phyloP scores from a whole-genome alignment of 2,888 invertebrate species.

The Drosophila birchii region DNA sequence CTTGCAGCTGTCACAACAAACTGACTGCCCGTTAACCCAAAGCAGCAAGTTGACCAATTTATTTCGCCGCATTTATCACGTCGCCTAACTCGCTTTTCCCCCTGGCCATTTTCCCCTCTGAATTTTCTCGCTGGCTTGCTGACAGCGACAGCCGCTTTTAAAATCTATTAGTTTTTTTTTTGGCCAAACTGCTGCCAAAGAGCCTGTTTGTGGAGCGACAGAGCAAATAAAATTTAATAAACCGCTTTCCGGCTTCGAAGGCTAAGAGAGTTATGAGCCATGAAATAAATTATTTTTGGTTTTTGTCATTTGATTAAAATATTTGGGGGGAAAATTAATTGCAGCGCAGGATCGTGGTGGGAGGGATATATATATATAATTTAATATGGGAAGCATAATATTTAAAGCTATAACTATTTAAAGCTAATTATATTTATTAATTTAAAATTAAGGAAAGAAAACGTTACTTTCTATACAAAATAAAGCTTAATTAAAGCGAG shows the following conservation, averaged over 20 bases:
- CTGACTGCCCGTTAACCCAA: slow-evolving; percentile 55
- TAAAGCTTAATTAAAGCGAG: not conserved
- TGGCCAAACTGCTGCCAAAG: slow-evolving; percentile 41
- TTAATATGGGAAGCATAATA: not conserved
- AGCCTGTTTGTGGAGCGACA: slow-evolving; percentile 44
- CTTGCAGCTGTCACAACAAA: slow-evolving; percentile 66
- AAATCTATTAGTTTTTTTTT: slow-evolving; percentile 70
- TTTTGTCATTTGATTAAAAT: slow-evolving; percentile 78
- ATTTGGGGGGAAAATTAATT: slow-evolving; percentile 65
- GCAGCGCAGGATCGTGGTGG: slow-evolving; percentile 35
- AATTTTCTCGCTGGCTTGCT: slow-evolving; percentile 46
- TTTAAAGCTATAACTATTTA: too few relatives aligned
- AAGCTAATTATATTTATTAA: too few relatives aligned
- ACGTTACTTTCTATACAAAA: too few relatives aligned
- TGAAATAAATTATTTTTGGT: slow-evolving; percentile 73
- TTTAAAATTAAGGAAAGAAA: too few relatives aligned
- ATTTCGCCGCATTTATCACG: slow-evolving; percentile 58
- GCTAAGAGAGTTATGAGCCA: slow-evolving; percentile 59
- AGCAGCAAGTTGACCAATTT: slow-evolving; percentile 55
- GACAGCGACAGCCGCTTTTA: slow-evolving; percentile 76
- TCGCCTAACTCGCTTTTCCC: slow-evolving; percentile 24
- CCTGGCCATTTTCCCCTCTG: not conserved
- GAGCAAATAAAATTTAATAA: slow-evolving; percentile 67
- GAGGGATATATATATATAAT: not conserved
- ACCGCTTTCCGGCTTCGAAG: slow-evolving; percentile 29